Evolutionary conservation across 92 coral and sea anemone species (phyloP), one percentile per base, ranked within the genome.

Genomic region (Diadumene lineata): DNA sequence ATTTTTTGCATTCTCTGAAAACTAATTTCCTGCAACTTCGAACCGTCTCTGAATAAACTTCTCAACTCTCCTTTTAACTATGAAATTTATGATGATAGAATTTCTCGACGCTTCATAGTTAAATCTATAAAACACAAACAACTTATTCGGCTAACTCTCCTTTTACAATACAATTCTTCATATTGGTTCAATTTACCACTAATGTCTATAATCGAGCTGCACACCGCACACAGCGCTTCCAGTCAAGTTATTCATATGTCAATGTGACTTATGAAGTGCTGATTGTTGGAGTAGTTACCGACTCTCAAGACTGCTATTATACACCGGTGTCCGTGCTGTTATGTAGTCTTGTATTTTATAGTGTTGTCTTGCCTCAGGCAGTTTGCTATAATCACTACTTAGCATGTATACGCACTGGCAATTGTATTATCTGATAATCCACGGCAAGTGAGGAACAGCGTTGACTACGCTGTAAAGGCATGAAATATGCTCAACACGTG

Each of bases 311-410:
- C 48, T 17, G 46, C 46, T 29, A 16, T 31, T 56, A 33, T 22
- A 15, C 3, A 34, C 33, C 6, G 22, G 66, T 31, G 30, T 28
- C 30, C 77, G 33, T 72, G 66, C 77, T 72, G 77, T 34, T 72
- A 56, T 10, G 65, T 31, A 17, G 60, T 32, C 32, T 34, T 66
- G 48, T 19, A 27, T 50, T 4, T 57, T 29, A 56, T 19, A 38
- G 48, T 31, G 34, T 56, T 33, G 50, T 11, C 25, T 7, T 11
- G 77, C 77, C 77, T 72, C 51, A 72, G 77, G 77, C 77, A 21
- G 66, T 56, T 56, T 72, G n/a, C 66, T 72, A 33, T 56, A 72
- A 72, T 72, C 55, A 72, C 66, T 31, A 56, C 66, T 72, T 72
- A 72, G 31, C 62, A 72, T 32, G 22, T 53, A 72, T 32, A n/a